phyloP scores from a whole-genome alignment of 2,888 invertebrate species.

The Arctia plantaginis region DNA sequence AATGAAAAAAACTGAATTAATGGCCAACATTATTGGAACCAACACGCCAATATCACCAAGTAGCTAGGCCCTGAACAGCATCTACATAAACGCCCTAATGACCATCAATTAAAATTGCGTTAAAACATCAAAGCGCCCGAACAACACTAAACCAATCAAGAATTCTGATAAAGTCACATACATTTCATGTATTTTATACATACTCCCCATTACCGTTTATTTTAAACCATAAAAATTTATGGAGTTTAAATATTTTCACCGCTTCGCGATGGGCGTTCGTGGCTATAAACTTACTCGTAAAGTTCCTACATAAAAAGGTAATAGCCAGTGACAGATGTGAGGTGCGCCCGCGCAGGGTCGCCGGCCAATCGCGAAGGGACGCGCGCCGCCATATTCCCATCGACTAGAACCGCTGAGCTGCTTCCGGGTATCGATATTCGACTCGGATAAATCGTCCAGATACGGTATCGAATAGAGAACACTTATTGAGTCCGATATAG shows the following conservation, averaged over 20 bases:
- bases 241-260: conserved; percentile 79
- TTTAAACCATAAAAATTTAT: conserved; percentile 75
- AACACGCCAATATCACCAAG: conserved; percentile 31
- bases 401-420: conserved; percentile 45
- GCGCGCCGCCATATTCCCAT: conserved; percentile 63
- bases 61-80: conserved; percentile 28
- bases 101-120: conserved; percentile 62
- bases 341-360: conserved; percentile 55
- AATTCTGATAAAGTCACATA: conserved; percentile 68
- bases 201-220: conserved; percentile 69
- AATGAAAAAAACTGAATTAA: conserved; percentile 13
- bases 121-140: conserved; percentile 66
- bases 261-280: conserved; percentile 64
- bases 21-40: conserved; percentile 33
- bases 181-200: conserved; percentile 69
- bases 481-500: conserved; percentile 53
- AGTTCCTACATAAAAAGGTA: conserved; percentile 65
- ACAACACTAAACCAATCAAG: conserved; percentile 62
- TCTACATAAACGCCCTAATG: conserved; percentile 50
- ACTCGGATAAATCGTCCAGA: conserved; percentile 56
- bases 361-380: conserved; percentile 57
- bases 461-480: conserved; percentile 55
- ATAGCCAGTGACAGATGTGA: conserved; percentile 67
- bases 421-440: conserved; percentile 56
- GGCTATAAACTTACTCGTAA: conserved; percentile 59